These are phyloP conservation scores for Adelges cooleyi DNA, from an alignment of 1,140 invertebrate genomes.

Conservation along the genomic window DNA sequence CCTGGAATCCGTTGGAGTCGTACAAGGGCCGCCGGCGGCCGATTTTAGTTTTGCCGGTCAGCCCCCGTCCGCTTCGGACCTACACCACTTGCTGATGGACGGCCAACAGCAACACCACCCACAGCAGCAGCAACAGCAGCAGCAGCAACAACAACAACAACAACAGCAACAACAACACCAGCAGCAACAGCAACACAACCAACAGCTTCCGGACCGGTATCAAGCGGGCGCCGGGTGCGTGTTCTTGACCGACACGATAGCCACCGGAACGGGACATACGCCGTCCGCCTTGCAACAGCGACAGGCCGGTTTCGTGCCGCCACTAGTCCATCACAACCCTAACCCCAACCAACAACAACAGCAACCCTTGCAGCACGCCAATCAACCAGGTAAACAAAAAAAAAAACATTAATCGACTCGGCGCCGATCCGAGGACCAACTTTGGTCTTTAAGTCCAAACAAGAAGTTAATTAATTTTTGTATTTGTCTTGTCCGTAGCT, in stretches of 20 bases:
- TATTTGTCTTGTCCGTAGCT: not conserved
- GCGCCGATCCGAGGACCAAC: not conserved
- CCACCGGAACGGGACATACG: too few relatives aligned
- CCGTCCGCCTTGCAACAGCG: not conserved
- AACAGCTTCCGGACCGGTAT: not conserved
- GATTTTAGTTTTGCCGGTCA: slow-evolving; percentile 63
- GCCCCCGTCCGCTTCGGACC: slow-evolving; percentile 77
- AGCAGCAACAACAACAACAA: not conserved
- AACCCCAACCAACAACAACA: slow-evolving; percentile 29
- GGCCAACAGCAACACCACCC: slow-evolving; percentile 17
- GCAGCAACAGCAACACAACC: not conserved
- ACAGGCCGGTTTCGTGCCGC: slow-evolving; percentile 1
- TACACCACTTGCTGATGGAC: slow-evolving; percentile 41
- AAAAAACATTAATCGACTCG: too few relatives aligned
- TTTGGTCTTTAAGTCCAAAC: not conserved
- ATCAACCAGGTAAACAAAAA: slow-evolving; percentile 8
- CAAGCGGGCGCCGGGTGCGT: too few relatives aligned
- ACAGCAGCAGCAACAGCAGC: not conserved
- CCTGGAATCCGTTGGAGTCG: slow-evolving; percentile 47
- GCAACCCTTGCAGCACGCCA: slow-evolving; percentile 27
- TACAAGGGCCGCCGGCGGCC: too few relatives aligned
- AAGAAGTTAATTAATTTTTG: not conserved
- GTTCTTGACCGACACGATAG: too few relatives aligned
- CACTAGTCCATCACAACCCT: slow-evolving; percentile 10
- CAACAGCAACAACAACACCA: not conserved